Evolutionary conservation across 2,888 invertebrate species (phyloP).

Genomic region (Hemithea aestivaria): DNA sequence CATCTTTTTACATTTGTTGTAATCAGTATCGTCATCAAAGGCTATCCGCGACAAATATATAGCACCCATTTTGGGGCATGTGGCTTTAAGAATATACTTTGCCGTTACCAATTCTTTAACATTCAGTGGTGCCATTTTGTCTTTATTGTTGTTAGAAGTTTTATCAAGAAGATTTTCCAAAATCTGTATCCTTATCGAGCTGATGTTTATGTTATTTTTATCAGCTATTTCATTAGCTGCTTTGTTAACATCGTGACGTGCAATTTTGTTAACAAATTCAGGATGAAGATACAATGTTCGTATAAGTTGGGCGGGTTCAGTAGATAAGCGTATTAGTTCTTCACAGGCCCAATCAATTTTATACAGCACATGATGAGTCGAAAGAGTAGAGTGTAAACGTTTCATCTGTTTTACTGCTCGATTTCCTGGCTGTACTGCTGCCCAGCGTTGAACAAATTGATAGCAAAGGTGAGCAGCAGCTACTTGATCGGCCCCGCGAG

Average conservation of each 20-base stretch:
- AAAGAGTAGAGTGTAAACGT: conserved; percentile 64
- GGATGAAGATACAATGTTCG: conserved; percentile 67
- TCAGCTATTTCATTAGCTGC: conserved; percentile 74
- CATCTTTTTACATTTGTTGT: conserved; percentile 68
- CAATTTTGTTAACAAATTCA: conserved; percentile 61
- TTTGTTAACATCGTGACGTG: conserved; percentile 63
- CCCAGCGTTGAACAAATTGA: conserved; percentile 74
- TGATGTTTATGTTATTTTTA: conserved; percentile 69
- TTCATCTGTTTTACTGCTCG: conserved; percentile 73
- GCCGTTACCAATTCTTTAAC: conserved; percentile 63
- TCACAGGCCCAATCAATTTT: conserved; percentile 73
- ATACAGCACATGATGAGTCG: conserved; percentile 67
- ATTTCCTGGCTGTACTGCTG: conserved; percentile 67
- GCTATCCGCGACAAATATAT: conserved; percentile 72
- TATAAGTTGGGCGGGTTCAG: conserved; percentile 71
- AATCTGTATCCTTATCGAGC: conserved; percentile 69
- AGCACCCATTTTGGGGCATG: conserved; percentile 74
- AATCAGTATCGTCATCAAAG: conserved; percentile 68
- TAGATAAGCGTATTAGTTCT: conserved; percentile 61
- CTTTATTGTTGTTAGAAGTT: conserved; percentile 42
- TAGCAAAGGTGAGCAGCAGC: conserved; percentile 73
- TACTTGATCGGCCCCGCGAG: conserved; percentile 74
- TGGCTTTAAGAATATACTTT: conserved; percentile 72
- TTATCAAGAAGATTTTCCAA: conserved; percentile 67
- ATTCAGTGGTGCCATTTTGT: conserved; percentile 46